A percentile compares a stretch with the other conserved stretches of the same genome.
phyloP scores from a whole-genome alignment of 2,888 invertebrate genomes.

The Athripsodes cinereus region DNA sequence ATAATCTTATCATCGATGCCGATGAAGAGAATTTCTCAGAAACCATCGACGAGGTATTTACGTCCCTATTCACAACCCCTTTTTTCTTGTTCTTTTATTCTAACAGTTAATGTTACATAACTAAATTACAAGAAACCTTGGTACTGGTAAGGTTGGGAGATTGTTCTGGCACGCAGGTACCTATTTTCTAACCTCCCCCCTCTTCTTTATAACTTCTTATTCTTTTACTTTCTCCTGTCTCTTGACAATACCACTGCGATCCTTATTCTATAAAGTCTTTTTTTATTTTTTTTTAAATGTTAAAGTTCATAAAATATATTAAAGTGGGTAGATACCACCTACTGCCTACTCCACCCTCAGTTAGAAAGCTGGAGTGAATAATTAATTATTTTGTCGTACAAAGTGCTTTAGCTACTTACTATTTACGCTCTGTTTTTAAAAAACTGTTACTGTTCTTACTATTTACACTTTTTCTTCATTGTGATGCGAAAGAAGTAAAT shows the following conservation, averaged over 20 bases:
- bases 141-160: too few relatives aligned
- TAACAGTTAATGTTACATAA: conserved; percentile 10
- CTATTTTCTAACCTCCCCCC: neutral
- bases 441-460: too few relatives aligned
- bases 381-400: neutral
- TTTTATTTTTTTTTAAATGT: neutral
- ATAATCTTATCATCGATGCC: too few relatives aligned
- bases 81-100: conserved; percentile 12
- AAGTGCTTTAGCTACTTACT: neutral
- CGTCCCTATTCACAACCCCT: conserved; percentile 7
- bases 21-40: too few relatives aligned
- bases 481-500: too few relatives aligned
- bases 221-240: neutral
- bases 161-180: neutral
- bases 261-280: neutral
- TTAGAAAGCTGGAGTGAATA: neutral
- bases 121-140: too few relatives aligned
- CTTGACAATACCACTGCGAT: neutral
- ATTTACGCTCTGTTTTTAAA: too few relatives aligned
- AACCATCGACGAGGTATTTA: neutral
- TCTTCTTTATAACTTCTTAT: neutral
- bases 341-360: neutral
- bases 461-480: too few relatives aligned
- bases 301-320: neutral
- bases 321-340: neutral